These are phyloP conservation scores for Naja naja DNA, from an alignment of 2,113 vertebrate genomes.

Conservation along the genomic window DNA sequence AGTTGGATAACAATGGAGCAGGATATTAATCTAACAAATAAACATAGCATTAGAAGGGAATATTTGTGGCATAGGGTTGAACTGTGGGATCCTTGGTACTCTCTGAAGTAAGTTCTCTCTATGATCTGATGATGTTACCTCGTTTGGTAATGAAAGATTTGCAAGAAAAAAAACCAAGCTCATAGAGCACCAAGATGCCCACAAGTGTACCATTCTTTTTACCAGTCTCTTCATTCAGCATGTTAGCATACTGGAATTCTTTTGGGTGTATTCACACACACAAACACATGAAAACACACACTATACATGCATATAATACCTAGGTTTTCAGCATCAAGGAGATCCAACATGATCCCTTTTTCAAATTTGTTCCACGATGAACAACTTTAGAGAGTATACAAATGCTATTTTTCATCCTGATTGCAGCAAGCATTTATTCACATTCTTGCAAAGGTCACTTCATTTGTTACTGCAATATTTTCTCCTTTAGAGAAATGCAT, in stretches of 20 bases:
- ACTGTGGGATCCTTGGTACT: no score
- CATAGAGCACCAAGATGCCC: neutral
- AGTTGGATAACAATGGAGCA: no score
- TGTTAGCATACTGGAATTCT: neutral
- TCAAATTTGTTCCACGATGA: neutral
- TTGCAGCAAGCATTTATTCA: neutral
- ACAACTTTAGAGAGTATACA: neutral
- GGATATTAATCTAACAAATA: no score
- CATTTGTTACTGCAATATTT: neutral
- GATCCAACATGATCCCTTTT: neutral
- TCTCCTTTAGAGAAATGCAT: neutral
- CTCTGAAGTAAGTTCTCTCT: no score
- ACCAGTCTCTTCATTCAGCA: neutral
- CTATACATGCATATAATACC: neutral
- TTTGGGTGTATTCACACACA: neutral
- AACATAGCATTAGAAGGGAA: no score
- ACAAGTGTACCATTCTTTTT: neutral
- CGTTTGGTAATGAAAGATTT: neutral
- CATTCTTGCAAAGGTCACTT: neutral
- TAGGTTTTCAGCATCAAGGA: neutral
- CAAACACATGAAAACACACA: neutral
- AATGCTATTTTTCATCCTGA: neutral
- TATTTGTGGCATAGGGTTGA: no score
- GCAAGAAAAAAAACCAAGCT: neutral
- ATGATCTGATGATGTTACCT: no score